Conservation (phyloP, 2,888 invertebrate species). For the Candidula unifasciata region DNA sequence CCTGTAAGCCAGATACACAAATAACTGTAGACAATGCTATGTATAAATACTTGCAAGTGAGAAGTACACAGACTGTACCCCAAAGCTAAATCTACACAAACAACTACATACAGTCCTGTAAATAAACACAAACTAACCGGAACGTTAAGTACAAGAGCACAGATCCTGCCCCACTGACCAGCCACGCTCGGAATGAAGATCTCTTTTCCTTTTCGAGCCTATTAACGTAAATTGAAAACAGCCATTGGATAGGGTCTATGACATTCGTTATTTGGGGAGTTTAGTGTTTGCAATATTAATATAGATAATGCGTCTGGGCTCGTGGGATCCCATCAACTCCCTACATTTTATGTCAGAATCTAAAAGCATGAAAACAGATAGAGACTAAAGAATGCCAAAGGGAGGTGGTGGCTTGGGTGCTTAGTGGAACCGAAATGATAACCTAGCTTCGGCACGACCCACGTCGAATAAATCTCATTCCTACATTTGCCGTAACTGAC, state of each 20-base stretch:
- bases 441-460: slow-evolving; percentile 22
- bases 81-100: too few species aligned
- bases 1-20: too few species aligned
- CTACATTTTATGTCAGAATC: not conserved
- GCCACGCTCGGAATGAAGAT: slow-evolving; percentile 45
- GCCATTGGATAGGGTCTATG: slow-evolving; percentile 50
- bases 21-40: too few species aligned
- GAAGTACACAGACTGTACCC: too few species aligned
- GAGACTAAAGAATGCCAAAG: not conserved
- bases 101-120: too few species aligned
- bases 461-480: slow-evolving; percentile 26
- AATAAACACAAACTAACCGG: too few species aligned
- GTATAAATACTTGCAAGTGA: too few species aligned
- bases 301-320: slow-evolving; percentile 59
- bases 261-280: slow-evolving; percentile 58
- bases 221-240: slow-evolving; percentile 59
- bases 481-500: slow-evolving; percentile 30
- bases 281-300: slow-evolving; percentile 61
- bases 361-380: slow-evolving; percentile 4
- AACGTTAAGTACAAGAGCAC: not conserved
- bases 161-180: slow-evolving; percentile 39
- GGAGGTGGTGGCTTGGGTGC: slow-evolving; percentile 24
- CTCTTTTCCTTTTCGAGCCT: slow-evolving; percentile 53
- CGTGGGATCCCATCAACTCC: not conserved
- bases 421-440: slow-evolving; percentile 25